Base-by-base conservation (phyloP, 2,113 vertebrate genomes). In the Melanocharis versteri region DNA sequence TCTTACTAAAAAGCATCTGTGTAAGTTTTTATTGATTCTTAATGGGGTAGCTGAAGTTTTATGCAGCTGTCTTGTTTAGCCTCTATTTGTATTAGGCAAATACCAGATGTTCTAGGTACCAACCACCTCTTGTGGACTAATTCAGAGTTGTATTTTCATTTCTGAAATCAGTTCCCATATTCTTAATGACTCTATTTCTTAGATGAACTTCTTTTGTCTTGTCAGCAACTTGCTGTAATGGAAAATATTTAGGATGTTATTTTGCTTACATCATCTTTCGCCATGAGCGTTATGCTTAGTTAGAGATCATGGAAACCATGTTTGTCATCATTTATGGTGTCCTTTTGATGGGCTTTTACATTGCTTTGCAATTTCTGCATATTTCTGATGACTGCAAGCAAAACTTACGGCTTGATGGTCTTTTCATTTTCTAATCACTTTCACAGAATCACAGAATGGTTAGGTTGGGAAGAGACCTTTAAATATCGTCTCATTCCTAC, bases 401-500 rank as follows among this genome's bases (percentile, higher is more conserved):
- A 31, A 79, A 13, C 3, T 19, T 4, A 7, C 45, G 19, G 14
- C 44, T 37, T 69, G 13, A 30, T 60, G 14, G 27, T 50, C 3
- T 62, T 42, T 42, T 62, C 1, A n/a, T 71, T 75, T 93, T 68
- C 30, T 13, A 37, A 0, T 40, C 11, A 5, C 2, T 71, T 75
- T 42, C 16, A 39, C 6, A 14, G 27, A 39, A 75, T 39, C 33
- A n/a, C 8, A n/a, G 20, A 47, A 65, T 3, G 5, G 11, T 65
- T 77, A 62, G 24, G 14, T 16, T 78, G 64, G 23, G 23, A 81
- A 58, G 31, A 22, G 37, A 85, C 10, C 19, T 73, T 58, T 61
- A 42, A 79, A n/a, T 26, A 31, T 33, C 6, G 14, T 30, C 35
- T 72, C 0, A 0, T 35, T 50, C 33, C 26, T 60, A 2, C 11